Base-by-base conservation (phyloP, 2,888 invertebrate genomes). In the Brenthis ino region DNA sequence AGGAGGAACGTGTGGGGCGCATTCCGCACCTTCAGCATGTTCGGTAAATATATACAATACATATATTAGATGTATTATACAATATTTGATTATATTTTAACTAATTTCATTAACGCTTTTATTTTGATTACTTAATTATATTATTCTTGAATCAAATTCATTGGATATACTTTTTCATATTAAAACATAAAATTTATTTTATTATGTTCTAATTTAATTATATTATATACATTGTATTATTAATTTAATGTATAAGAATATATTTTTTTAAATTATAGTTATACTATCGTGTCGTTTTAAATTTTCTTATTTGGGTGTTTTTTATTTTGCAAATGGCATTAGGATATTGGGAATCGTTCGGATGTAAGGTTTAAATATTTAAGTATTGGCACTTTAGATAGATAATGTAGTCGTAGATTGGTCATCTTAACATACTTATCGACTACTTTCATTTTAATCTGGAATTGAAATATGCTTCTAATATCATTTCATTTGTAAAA, bases 21-120 rank as follows among this genome's bases (percentile, higher is more conserved):
- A 93, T 76, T 93, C 93, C 2, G 93, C 92, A 1, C 91, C 91
- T 0, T 88, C 93, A 4, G 91, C 90, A 33, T 92, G 93, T 79
- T 92, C 92, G 90, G 92, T 93, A 91, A 91, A 77, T 60, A 48
- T n/a, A 12, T 37, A 37, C 51, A 56, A 33, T 51, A 48, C 16
- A 8, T 33, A 51, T 48, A 47, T 61, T 54, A 37, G 20, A 28
- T 20, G 37, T 55, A 16, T 12, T 55, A 13, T 47, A 20, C 33
- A 51, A 47, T 6, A 24, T 8, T 24, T 60, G 60, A 60, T 60
- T 43, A 28, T 14, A 2, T 13, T 47, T 12, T 14, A 66, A 3
- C 3, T 14, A 55, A 13, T 24, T 51, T 65, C 1, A 47, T 48
- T 60, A n/a, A 24, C 14, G 0, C 13, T 60, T 14, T 13, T 16